phyloP scores from a whole-genome alignment of 2,113 vertebrate species.

The Plestiodon gilberti region DNA sequence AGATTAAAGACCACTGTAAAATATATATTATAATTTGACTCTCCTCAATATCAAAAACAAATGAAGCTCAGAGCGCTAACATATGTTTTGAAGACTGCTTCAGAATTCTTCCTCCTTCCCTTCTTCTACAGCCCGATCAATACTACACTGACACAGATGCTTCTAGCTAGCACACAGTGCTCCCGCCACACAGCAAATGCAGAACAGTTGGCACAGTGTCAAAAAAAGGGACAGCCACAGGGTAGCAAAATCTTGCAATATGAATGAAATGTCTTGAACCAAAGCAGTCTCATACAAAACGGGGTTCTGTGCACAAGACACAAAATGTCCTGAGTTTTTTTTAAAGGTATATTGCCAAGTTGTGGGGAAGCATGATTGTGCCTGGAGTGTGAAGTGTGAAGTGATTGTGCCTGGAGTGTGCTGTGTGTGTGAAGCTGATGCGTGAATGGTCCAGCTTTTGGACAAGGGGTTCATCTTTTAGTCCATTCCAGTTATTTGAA shows the following conservation, averaged over 20 bases:
- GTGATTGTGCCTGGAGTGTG: too few species aligned
- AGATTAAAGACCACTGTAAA: neutral
- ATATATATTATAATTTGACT: neutral
- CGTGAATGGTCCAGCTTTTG: neutral
- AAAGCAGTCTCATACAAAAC: neutral
- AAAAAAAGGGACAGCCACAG: constrained; percentile 22
- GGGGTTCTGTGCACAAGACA: neutral
- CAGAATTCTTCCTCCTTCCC: neutral
- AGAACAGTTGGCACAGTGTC: neutral
- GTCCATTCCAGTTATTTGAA: neutral
- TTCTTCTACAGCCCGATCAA: fast-evolving
- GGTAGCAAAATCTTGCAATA: constrained; percentile 11
- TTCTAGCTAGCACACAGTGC: fast-evolving
- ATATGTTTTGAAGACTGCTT: neutral
- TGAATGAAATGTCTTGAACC: neutral
- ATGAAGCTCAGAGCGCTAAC: neutral
- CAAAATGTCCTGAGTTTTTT: neutral
- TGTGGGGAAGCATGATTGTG: neutral
- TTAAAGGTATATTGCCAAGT: neutral
- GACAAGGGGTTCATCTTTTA: neutral
- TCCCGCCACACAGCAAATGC: neutral
- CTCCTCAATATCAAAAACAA: neutral
- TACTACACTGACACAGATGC: constrained; percentile 38
- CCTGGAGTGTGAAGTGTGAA: too few species aligned
- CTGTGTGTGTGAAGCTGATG: neutral